A percentile compares a stretch with the other conserved stretches of the same genome.
These are phyloP conservation scores for Melangyna quadrimaculata DNA, from an alignment of 2,888 invertebrate species.

Conservation along the genomic window DNA sequence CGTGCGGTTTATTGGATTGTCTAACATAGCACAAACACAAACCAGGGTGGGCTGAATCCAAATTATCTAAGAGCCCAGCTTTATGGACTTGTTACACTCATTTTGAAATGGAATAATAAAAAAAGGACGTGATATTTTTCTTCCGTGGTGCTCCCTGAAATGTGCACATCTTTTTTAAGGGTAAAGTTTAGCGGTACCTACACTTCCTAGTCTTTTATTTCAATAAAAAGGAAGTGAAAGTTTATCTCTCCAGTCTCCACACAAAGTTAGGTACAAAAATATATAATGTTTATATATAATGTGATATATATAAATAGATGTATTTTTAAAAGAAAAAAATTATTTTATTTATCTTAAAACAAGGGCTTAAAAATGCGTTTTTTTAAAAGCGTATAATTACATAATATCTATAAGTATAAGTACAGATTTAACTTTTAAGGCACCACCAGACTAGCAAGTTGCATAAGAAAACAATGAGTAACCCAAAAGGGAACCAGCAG, in stretches of 20 bases:
- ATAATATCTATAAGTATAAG: neutral
- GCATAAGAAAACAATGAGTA: constrained; percentile 29
- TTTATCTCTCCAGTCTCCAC: constrained; percentile 25
- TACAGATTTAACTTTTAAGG: neutral
- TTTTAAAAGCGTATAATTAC: neutral
- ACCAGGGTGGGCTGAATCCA: constrained; percentile 30
- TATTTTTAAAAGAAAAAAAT: neutral
- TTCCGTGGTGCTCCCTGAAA: constrained; percentile 42
- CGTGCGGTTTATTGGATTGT: constrained; percentile 60
- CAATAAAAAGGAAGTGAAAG: constrained; percentile 40
- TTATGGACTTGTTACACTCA: constrained; percentile 64
- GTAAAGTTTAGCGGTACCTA: constrained; percentile 29
- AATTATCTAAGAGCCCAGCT: constrained; percentile 62
- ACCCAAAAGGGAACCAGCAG: constrained; percentile 15
- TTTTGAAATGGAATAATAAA: constrained; percentile 70
- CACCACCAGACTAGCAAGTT: neutral
- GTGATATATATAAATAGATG: too few relatives aligned
- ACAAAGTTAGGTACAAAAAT: neutral
- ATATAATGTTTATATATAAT: too few relatives aligned
- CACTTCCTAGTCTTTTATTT: constrained; percentile 24
- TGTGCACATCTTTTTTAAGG: constrained; percentile 46
- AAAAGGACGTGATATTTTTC: constrained; percentile 65
- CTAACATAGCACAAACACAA: constrained; percentile 18
- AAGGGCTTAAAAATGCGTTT: neutral
- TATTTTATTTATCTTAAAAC: neutral